A percentile compares a stretch with the other conserved stretches of the same genome.
phyloP scores from a whole-genome alignment of 2,888 invertebrate species.

The Ectemnius cavifrons region DNA sequence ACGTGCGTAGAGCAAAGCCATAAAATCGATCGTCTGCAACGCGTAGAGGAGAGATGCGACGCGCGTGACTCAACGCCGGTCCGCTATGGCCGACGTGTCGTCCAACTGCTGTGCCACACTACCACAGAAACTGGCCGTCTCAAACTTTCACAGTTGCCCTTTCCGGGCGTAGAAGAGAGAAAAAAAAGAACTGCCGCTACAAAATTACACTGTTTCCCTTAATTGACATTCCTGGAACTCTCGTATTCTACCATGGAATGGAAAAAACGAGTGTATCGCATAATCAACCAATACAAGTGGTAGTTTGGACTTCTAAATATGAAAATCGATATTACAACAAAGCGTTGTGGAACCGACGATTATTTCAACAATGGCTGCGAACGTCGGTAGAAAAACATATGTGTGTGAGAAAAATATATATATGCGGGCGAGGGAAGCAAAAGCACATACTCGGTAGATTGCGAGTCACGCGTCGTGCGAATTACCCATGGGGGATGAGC shows the following conservation, averaged over 20 bases:
- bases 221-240: too few species aligned
- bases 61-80: slow-evolving; percentile 64
- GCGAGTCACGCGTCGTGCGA: slow-evolving; percentile 53
- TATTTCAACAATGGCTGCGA: slow-evolving; percentile 31
- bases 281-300: too few species aligned
- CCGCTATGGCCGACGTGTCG: slow-evolving; percentile 56
- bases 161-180: too few species aligned
- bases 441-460: slow-evolving; percentile 23
- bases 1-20: slow-evolving; percentile 51
- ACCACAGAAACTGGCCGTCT: slow-evolving; percentile 6
- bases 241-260: too few species aligned
- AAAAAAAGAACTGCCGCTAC: too few species aligned
- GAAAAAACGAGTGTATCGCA: too few species aligned
- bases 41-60: slow-evolving; percentile 56
- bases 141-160: slow-evolving; percentile 3
- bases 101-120: slow-evolving; percentile 26
- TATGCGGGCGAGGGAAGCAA: slow-evolving; percentile 9
- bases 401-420: slow-evolving; percentile 1
- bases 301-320: not conserved
- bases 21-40: slow-evolving; percentile 65
- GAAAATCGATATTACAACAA: slow-evolving; percentile 35
- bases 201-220: too few species aligned
- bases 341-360: slow-evolving; percentile 10
- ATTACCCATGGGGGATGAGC: slow-evolving; percentile 58
- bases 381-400: slow-evolving; percentile 36